Percentiles rank a stretch among this genome's conserved stretches.
phyloP scores from a whole-genome alignment of 2,113 vertebrate species.

The Geococcyx californianus region DNA sequence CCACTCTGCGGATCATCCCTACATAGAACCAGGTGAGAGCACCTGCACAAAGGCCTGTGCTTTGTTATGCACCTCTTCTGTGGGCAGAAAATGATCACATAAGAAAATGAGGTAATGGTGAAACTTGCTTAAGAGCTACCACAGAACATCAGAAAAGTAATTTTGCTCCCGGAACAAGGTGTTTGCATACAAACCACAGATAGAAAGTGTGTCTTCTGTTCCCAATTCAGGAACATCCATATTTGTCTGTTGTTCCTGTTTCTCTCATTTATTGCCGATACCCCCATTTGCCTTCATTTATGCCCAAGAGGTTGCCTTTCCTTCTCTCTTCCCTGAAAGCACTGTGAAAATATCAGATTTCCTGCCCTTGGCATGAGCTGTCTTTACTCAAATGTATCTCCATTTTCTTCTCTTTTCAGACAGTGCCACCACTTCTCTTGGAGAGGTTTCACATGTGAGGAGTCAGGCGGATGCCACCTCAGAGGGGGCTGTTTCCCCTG shows the following conservation, averaged over 20 bases:
- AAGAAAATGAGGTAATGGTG: background rate
- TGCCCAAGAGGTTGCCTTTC: background rate
- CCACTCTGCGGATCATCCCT: background rate
- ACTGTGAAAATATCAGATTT: background rate
- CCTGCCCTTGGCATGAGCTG: background rate
- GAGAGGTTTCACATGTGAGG: background rate
- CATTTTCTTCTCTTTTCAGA: background rate
- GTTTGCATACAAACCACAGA: background rate
- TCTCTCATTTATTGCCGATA: background rate
- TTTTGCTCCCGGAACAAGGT: background rate
- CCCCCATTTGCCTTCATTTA: background rate
- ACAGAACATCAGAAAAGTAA: background rate
- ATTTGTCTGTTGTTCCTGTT: background rate
- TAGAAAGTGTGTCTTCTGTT: background rate
- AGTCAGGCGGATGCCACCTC: accelerated
- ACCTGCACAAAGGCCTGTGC: background rate
- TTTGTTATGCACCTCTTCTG: background rate
- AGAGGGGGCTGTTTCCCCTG: background rate
- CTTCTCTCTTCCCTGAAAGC: background rate
- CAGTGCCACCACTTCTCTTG: accelerated
- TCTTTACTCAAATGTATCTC: background rate
- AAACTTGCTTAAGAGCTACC: background rate
- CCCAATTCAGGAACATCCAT: background rate
- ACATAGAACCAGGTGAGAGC: accelerated
- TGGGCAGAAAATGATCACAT: background rate